Base-by-base conservation (phyloP, 2,888 invertebrate species). In the Chrysolina oricalcia region DNA sequence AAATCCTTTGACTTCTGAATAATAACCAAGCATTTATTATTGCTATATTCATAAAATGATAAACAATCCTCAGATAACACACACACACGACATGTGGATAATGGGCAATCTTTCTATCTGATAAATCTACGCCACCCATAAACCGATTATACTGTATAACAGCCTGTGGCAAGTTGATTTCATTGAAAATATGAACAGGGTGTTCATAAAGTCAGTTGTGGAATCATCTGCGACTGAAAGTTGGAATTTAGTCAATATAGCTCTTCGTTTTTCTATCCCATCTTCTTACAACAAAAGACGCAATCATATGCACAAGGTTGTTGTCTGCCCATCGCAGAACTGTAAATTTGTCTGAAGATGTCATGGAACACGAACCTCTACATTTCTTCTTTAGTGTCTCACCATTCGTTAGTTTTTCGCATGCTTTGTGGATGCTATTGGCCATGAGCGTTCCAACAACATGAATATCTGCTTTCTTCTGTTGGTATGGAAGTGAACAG, bases 211-310 rank as follows among this genome's bases (percentile, higher is more conserved):
- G n/a, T n/a, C n/a, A n/a, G n/a, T n/a, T n/a, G n/a, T n/a, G n/a
- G n/a, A n/a, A n/a, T n/a, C n/a, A n/a, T n/a, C n/a, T n/a, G n/a
- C n/a, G n/a, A n/a, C n/a, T n/a, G n/a, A n/a, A n/a, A n/a, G n/a
- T n/a, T n/a, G n/a, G n/a, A n/a, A n/a, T n/a, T n/a, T n/a, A n/a
- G n/a, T 70, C 72, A 40, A 68, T 50, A 21, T 66, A 66, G 15
- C 68, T 70, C 56, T 75, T 72, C 10, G 72, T 72, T 72, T 77
- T 77, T 35, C 70, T 53, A 43, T 72, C 66, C 77, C 77, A 77
- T 69, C 72, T 75, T 56, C 68, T 10, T 10, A 69, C 70, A 74
- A 62, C 72, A 72, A 68, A 75, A 43, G 62, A 59, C 35, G 75
- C 71, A 73, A 75, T 77, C 74, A 77, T 77, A n/a, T n/a, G n/a